Conservation (phyloP, 1,140 invertebrate species). For the Euura lappo region DNA sequence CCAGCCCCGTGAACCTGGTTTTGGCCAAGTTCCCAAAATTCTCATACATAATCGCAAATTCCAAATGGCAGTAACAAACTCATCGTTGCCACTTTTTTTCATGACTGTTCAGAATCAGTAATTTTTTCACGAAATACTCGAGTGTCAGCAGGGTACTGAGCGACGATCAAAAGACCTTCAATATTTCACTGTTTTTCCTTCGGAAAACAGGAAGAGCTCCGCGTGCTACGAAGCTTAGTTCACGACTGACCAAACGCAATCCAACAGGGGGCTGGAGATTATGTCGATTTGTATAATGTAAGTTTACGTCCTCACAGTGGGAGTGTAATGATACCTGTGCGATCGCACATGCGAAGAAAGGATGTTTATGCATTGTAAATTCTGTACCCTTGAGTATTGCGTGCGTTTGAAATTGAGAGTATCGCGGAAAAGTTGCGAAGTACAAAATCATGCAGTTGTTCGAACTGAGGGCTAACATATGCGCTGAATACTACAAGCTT, state of each 20-base stretch:
- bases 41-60: background rate
- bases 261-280: background rate
- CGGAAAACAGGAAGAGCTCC: no score
- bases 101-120: background rate
- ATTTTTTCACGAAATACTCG: no score
- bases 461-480: no score
- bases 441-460: no score
- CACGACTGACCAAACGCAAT: background rate
- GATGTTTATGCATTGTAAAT: conserved; percentile 1
- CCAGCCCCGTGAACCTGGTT: background rate
- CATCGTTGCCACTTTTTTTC: background rate
- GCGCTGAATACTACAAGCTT: no score
- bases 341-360: background rate
- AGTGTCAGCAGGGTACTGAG: background rate
- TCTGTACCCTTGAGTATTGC: background rate
- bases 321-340: no score
- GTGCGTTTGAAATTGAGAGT: background rate
- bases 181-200: no score
- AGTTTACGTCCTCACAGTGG: no score
- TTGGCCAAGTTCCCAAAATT: background rate
- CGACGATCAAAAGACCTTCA: background rate
- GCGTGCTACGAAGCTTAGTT: background rate
- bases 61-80: background rate
- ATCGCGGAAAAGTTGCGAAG: background rate
- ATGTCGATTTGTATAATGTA: background rate